These are phyloP conservation scores for Cryptoprocta ferox DNA, from an alignment of 2,797 vertebrate genomes.

Conservation along the genomic window DNA sequence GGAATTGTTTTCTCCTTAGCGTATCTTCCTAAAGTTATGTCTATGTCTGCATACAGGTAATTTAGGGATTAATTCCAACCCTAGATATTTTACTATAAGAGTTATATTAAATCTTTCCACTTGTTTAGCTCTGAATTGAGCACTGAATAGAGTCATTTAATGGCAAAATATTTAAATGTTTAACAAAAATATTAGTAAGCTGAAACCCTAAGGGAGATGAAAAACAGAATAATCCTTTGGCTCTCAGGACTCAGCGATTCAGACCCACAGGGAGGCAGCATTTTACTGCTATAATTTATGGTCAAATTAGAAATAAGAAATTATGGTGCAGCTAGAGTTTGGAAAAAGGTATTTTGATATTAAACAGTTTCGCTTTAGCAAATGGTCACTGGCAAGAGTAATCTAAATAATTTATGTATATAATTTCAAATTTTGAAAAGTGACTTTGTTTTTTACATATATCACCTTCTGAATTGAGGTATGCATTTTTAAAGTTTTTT, in stretches of 20 bases:
- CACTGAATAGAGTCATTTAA: conserved; percentile 48
- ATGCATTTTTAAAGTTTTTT: neutral
- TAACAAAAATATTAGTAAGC: conserved; percentile 76
- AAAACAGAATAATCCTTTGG: conserved; percentile 67
- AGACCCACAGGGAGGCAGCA: neutral
- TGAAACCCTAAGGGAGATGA: conserved; percentile 68
- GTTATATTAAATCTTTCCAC: conserved; percentile 54
- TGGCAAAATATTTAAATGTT: conserved; percentile 74
- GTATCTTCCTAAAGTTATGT: conserved; percentile 34
- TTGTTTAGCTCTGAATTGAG: conserved; percentile 59
- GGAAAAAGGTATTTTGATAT: conserved; percentile 17
- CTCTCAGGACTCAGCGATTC: conserved; percentile 23
- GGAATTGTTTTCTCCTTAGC: conserved; percentile 25
- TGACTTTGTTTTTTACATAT: neutral
- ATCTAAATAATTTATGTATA: neutral
- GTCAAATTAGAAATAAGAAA: conserved; percentile 17
- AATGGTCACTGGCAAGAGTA: neutral
- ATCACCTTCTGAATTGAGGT: neutral
- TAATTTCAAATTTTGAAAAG: conserved; percentile 53
- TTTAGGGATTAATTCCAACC: conserved; percentile 56
- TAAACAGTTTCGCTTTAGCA: conserved; percentile 20
- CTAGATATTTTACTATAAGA: conserved; percentile 62
- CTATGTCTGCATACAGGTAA: conserved; percentile 18
- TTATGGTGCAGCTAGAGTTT: conserved; percentile 17
- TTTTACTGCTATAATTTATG: conserved; percentile 34